These are phyloP conservation scores for Ranitomeya variabilis DNA, from an alignment of 2,113 vertebrate genomes.

Conservation along the genomic window DNA sequence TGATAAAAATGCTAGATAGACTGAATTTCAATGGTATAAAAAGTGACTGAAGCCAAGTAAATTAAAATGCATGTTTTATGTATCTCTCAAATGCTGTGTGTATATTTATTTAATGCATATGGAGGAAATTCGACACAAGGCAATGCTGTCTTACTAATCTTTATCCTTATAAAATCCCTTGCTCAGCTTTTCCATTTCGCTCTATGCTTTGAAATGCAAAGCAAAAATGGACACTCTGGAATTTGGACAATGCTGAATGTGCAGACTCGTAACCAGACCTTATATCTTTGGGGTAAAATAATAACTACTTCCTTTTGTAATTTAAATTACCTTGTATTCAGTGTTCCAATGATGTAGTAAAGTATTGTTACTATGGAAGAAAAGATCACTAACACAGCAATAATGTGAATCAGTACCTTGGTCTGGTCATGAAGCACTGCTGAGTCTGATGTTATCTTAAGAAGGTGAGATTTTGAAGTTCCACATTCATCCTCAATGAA, in stretches of 20 bases:
- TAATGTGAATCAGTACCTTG: slow-evolving; percentile 5
- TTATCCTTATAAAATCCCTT: slow-evolving; percentile 53
- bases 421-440: neutral
- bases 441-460: slow-evolving; percentile 5
- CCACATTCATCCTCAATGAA: neutral
- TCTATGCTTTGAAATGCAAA: slow-evolving; percentile 54
- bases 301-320: slow-evolving; percentile 56
- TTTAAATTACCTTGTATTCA: slow-evolving; percentile 56
- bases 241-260: slow-evolving; percentile 57
- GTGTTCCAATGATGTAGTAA: slow-evolving; percentile 40
- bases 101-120: slow-evolving; percentile 54
- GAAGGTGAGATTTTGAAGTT: neutral
- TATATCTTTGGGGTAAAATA: slow-evolving; percentile 59
- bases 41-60: slow-evolving; percentile 27
- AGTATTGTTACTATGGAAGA: slow-evolving; percentile 39
- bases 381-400: slow-evolving; percentile 49
- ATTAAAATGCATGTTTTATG: slow-evolving; percentile 46
- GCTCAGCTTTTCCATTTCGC: slow-evolving; percentile 47
- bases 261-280: slow-evolving; percentile 50
- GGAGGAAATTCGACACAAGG: slow-evolving; percentile 42
- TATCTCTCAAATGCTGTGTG: slow-evolving; percentile 37
- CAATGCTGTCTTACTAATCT: slow-evolving; percentile 33
- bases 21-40: slow-evolving; percentile 28
- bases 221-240: slow-evolving; percentile 54
- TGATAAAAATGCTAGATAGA: slow-evolving; percentile 35